Conservation (phyloP, 92 coral and sea anemone genomes). For the Zoanthus gigantus region DNA sequence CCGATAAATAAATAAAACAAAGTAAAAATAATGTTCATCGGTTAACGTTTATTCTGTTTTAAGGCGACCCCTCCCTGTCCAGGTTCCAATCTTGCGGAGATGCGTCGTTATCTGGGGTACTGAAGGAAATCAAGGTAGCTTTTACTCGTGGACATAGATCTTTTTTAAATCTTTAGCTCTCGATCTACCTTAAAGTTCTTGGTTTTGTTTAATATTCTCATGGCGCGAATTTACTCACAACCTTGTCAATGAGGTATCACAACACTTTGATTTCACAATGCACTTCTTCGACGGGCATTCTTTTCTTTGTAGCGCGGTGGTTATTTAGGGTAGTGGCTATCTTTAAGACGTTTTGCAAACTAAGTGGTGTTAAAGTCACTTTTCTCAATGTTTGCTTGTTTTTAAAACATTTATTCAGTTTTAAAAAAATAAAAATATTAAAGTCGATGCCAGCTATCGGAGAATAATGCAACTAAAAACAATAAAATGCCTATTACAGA, state of each 20-base stretch:
- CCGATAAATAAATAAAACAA: not conserved
- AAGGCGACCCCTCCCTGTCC: conserved; percentile 5
- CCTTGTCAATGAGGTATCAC: not conserved
- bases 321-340: not conserved
- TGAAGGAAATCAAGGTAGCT: not conserved
- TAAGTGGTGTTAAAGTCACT: not conserved
- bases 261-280: not conserved
- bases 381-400: not conserved
- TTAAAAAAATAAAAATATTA: not conserved
- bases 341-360: not conserved
- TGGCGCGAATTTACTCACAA: conserved; percentile 6
- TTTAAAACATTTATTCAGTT: not conserved
- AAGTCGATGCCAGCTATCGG: not conserved
- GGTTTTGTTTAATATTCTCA: conserved; percentile 3
- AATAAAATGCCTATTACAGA: conserved; percentile 7
- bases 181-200: not conserved
- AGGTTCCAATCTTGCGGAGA: conserved; percentile 10
- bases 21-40: conserved; percentile 5
- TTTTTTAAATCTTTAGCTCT: conserved; percentile 7
- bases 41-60: not conserved
- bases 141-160: not conserved
- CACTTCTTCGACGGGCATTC: conserved; percentile 3
- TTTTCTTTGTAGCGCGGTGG: conserved; percentile 1
- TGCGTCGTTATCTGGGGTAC: conserved; percentile 1
- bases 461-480: not conserved